phyloP scores from a whole-genome alignment of 2,888 invertebrate genomes.

The Tillus elongatus region DNA sequence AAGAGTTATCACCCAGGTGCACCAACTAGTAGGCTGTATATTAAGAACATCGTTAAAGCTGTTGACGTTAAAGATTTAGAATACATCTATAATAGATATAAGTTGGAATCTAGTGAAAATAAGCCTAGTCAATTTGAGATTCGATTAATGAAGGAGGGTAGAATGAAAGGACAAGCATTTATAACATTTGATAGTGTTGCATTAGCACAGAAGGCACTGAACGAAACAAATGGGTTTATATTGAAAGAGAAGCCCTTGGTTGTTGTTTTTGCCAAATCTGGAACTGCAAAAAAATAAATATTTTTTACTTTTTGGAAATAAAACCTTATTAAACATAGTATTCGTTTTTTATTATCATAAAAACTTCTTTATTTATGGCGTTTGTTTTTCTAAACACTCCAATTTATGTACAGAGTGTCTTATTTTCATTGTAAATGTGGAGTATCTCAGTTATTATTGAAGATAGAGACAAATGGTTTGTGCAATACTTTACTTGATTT shows the following conservation, averaged over 20 bases:
- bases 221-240: conserved; percentile 80
- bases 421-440: too few relatives aligned
- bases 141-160: conserved; percentile 83
- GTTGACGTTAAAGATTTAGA: conserved; percentile 66
- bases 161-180: conserved; percentile 96
- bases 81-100: conserved; percentile 65
- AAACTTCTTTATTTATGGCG: too few relatives aligned
- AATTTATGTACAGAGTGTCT: too few relatives aligned
- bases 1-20: conserved; percentile 78
- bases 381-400: too few relatives aligned
- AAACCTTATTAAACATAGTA: too few relatives aligned
- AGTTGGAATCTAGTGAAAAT: conserved; percentile 34
- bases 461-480: too few relatives aligned
- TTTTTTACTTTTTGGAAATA: too few relatives aligned
- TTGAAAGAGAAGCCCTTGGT: conserved; percentile 84
- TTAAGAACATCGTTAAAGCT: conserved; percentile 82
- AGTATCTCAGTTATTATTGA: too few relatives aligned
- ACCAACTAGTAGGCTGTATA: conserved; percentile 76
- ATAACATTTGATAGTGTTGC: conserved; percentile 66
- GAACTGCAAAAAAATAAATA: conserved; percentile 25
- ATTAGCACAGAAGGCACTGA: conserved; percentile 63
- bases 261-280: conserved; percentile 71
- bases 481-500: too few relatives aligned
- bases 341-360: too few relatives aligned
- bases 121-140: conserved; percentile 53